These are phyloP conservation scores for Drosophila koepferae DNA, from an alignment of 2,888 invertebrate species.

Conservation along the genomic window DNA sequence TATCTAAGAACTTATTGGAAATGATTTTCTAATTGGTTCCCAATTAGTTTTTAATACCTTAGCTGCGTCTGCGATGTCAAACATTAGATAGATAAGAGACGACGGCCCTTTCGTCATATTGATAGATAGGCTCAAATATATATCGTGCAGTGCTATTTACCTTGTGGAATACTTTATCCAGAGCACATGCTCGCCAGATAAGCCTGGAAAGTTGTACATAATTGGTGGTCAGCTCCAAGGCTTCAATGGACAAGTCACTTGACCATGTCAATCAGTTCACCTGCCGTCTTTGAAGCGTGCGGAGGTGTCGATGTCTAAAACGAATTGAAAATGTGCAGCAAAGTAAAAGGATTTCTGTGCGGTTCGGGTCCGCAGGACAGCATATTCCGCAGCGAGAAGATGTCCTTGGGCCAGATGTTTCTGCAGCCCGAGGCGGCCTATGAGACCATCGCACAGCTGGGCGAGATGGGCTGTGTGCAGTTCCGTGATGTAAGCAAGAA, in stretches of 20 bases:
- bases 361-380: conserved; percentile 86
- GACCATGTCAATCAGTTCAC: conserved; percentile 71
- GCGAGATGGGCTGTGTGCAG: conserved; percentile 96
- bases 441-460: conserved; percentile 95
- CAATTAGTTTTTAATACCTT: conserved; percentile 71
- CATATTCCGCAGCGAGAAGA: conserved; percentile 94
- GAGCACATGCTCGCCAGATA: conserved; percentile 58
- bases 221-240: conserved; percentile 19
- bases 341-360: conserved; percentile 48
- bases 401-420: conserved; percentile 96
- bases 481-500: conserved; percentile 94
- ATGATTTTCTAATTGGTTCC: conserved; percentile 47
- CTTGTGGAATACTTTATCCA: conserved; percentile 53
- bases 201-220: conserved; percentile 55
- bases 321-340: conserved; percentile 28
- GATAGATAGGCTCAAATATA: conserved; percentile 60
- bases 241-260: conserved; percentile 57
- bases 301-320: conserved; percentile 34
- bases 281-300: conserved; percentile 41
- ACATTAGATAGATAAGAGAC: conserved; percentile 48
- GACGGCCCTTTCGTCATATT: conserved; percentile 51
- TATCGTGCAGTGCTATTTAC: conserved; percentile 17
- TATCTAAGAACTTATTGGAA: conserved; percentile 12
- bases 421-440: conserved; percentile 98
- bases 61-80: conserved; percentile 3